phyloP scores from a whole-genome alignment of 1,140 invertebrate species.

The Drosophila lini region DNA sequence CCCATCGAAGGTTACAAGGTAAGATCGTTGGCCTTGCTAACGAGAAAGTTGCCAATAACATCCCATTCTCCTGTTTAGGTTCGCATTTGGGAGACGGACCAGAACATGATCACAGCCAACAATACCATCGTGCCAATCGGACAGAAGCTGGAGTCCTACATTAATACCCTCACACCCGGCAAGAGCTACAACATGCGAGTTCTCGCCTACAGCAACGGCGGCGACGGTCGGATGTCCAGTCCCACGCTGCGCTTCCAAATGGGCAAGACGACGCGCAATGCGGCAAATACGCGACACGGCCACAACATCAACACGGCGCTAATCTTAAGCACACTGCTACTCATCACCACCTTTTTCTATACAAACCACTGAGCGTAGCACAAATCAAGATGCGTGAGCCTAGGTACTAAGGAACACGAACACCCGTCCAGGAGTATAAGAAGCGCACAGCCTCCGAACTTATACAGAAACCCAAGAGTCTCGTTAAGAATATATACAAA shows the following conservation, averaged over 20 bases:
- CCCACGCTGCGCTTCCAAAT: slow-evolving; percentile 94
- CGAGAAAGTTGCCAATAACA: background rate
- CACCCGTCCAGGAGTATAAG: slow-evolving; percentile 46
- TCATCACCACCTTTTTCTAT: slow-evolving; percentile 66
- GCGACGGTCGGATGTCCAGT: slow-evolving; percentile 98
- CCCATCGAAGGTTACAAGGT: slow-evolving; percentile 95
- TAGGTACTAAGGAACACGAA: slow-evolving; percentile 21
- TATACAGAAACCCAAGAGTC: slow-evolving; percentile 51
- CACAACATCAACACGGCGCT: slow-evolving; percentile 73
- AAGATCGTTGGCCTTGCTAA: background rate
- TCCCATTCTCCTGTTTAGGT: slow-evolving; percentile 82
- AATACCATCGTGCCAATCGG: slow-evolving; percentile 92
- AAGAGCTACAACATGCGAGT: slow-evolving; percentile 95
- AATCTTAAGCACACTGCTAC: slow-evolving; percentile 63
- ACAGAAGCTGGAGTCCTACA: slow-evolving; percentile 90
- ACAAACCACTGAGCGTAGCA: slow-evolving; percentile 49
- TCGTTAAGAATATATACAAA: slow-evolving; percentile 54
- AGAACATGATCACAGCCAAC: slow-evolving; percentile 95
- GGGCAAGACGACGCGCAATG: slow-evolving; percentile 86
- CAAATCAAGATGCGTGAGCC: slow-evolving; percentile 13
- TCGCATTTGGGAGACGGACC: slow-evolving; percentile 95
- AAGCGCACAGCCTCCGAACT: slow-evolving; percentile 62
- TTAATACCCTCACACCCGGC: slow-evolving; percentile 92
- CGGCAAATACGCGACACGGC: slow-evolving; percentile 61
- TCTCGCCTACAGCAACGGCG: slow-evolving; percentile 95